phyloP scores from a whole-genome alignment of 64 coral and sea anemone species.

The Stichodactyla helianthus region DNA sequence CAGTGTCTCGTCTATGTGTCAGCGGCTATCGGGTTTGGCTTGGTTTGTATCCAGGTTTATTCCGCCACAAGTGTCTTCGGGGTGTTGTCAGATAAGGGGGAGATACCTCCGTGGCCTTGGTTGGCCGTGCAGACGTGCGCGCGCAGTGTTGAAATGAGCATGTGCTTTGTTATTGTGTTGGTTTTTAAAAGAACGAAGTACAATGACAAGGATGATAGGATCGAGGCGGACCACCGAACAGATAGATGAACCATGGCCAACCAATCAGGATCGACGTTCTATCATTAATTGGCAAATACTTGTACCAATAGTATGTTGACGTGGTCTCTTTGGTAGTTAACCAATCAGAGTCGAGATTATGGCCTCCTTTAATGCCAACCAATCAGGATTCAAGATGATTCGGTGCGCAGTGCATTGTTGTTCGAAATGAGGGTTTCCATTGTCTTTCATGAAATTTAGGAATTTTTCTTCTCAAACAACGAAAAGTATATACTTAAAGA shows the following conservation, averaged over 20 bases:
- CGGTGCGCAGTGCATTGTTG: too few relatives aligned
- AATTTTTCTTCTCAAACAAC: too few relatives aligned
- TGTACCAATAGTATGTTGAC: too few relatives aligned
- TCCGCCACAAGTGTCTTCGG: constrained; percentile 17
- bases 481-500: too few relatives aligned
- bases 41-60: constrained; percentile 40
- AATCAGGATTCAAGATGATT: neutral
- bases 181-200: constrained; percentile 7
- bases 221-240: neutral
- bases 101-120: constrained; percentile 46
- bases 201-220: neutral
- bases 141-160: constrained; percentile 35
- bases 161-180: constrained; percentile 45
- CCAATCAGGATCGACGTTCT: neutral
- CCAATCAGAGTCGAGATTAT: neutral
- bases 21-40: constrained; percentile 16
- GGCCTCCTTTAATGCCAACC: neutral
- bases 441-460: too few relatives aligned
- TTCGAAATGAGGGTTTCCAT: too few relatives aligned
- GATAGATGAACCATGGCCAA: neutral
- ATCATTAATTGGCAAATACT: too few relatives aligned
- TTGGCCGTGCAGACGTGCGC: constrained; percentile 37
- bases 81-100: neutral
- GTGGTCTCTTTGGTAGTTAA: neutral
- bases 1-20: constrained; percentile 29